These are phyloP conservation scores for Catamblyrhynchus diadema DNA, from an alignment of 2,797 vertebrate genomes.

Conservation along the genomic window DNA sequence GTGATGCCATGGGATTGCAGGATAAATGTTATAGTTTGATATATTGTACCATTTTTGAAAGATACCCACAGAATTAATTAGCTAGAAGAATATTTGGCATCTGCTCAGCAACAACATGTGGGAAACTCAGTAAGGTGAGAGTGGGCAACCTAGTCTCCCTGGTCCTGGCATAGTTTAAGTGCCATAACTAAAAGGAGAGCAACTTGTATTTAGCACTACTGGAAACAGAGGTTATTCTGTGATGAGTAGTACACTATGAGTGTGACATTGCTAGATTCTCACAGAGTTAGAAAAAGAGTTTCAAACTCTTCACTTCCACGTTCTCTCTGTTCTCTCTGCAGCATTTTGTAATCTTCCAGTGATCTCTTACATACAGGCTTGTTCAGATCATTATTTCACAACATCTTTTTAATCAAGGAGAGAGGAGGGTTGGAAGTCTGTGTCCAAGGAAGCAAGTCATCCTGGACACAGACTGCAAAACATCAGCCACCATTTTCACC, in stretches of 20 bases:
- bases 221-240: not conserved
- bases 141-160: not conserved
- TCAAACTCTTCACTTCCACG: not conserved
- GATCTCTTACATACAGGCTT: not conserved
- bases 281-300: not conserved
- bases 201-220: not conserved
- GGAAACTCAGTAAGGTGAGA: not conserved
- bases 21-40: not conserved
- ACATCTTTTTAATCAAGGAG: not conserved
- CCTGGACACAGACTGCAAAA: not conserved
- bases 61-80: not conserved
- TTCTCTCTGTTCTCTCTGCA: not conserved
- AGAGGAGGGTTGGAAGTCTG: not conserved
- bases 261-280: not conserved
- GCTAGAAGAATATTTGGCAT: not conserved
- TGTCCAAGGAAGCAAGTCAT: not conserved
- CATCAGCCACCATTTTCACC: constrained; percentile 17
- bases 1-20: not conserved
- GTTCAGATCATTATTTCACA: not conserved
- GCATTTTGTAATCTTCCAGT: not conserved
- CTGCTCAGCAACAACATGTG: not conserved
- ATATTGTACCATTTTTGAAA: not conserved
- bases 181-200: not conserved
- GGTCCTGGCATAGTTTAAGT: not conserved
- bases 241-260: not conserved